Base-by-base conservation (phyloP, 2,113 vertebrate genomes). In the Hassar affinis region DNA sequence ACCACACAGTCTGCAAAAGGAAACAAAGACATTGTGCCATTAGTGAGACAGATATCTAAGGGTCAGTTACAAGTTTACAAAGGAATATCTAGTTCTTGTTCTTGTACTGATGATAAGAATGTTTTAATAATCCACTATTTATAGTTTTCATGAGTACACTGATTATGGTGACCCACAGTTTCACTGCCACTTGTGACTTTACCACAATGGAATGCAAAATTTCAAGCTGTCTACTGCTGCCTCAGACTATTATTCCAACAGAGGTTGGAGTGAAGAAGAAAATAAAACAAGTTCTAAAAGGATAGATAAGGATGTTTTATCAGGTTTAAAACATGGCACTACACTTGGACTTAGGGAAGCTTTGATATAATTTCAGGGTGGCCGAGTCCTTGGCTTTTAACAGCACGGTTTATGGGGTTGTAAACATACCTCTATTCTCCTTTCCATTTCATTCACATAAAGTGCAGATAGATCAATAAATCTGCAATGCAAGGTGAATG, bases 381-480 rank as follows among this genome's bases (percentile, higher is more conserved):
- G 91, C 88, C 85, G 83, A 92, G 92, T 93, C 93, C 91, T 94
- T 93, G 93, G 90, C 87, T 85, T 93, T 93, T 93, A 92, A 93
- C 92, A 91, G 91, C 90, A 93, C 92, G 91, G 88, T 94, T 94
- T 94, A 94, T 93, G 89, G 88, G 85, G 91, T 90, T 92, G 92
- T 93, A 94, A 94, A 94, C 92, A 91, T 88, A 80, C 91, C 87
- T 68, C 92, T 91, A 93, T 94, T 93, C 93, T 93, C 91, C 93
- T 92, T 93, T 94, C 91, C 90, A 94, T 94, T 93, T 93, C 89
- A 49, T 87, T 89, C 92, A 91, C 91, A 93, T 94, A 93, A 94
- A 94, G 89, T 87, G 80, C 22, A 88, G 93, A 92, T 92, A 91
- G 88, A 92, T 89, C 90, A 88, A 90, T 94, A 94, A 93, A 93